Evolutionary conservation across 2,888 invertebrate species (phyloP), one percentile per base, ranked within the genome.

Genomic region (Catonia carolina): DNA sequence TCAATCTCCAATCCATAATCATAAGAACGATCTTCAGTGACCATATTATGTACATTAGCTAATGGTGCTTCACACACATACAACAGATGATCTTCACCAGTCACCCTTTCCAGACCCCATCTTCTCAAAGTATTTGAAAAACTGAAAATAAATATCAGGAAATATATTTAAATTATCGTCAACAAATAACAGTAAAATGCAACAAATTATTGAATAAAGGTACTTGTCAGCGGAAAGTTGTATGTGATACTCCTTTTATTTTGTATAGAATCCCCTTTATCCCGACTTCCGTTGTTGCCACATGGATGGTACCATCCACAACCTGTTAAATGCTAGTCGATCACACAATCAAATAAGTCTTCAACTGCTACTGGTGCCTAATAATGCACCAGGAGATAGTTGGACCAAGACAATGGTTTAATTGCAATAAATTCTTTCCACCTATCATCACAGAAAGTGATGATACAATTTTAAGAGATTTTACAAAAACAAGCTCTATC

Each of bases 1-100:
- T 78, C 81, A 42, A 91, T 81, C 68, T 89, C 86, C 52, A 91
- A 71, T 0, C 95, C 95, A 73, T 93, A 96, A 41, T 88, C 86
- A 69, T 87, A 89, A 39, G 86, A 84, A 50, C 92, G 80, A 64
- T 85, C 83, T 67, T 89, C 88, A 64, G 80, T 80, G 51, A 83
- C 77, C 45, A 86, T 72, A 69, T 86, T 83, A 62, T 83, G 82
- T 58, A 91, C 75, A 62, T 81, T 78, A 60, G 80, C 77, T n/a
- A 87, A 79, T 65, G 85, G 83, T 18, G 89, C 88, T 77, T 95
- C 92, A 74, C 95, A 95, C 64, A 95, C 91, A 66, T 88, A 94
- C 55, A 89, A 79, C 62, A 83, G 78, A 55, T 82, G 77, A 64
- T 91, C 89, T 56, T 81, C 80, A 7, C 91, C 92, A 62, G 81